These are phyloP conservation scores for Sarcophaga carnaria DNA, from an alignment of 2,888 invertebrate genomes.

Conservation along the genomic window DNA sequence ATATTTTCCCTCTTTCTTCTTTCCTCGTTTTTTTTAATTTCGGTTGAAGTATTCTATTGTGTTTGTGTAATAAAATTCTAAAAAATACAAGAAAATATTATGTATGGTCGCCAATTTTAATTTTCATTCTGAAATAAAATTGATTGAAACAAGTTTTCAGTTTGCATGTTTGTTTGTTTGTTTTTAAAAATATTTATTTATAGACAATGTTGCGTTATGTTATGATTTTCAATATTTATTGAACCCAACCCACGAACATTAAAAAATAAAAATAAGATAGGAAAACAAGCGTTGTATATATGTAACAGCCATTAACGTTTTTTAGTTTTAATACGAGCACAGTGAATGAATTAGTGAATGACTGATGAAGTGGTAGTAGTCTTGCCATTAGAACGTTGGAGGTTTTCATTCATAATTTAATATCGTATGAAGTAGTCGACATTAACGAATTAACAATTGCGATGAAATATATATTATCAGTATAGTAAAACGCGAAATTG, in stretches of 20 bases:
- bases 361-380: neutral
- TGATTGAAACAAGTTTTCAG: constrained; percentile 23
- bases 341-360: no score
- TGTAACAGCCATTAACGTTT: constrained; percentile 22
- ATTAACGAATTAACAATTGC: no score
- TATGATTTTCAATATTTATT: constrained; percentile 46
- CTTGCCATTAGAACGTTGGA: constrained; percentile 53
- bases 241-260: constrained; percentile 59
- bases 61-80: neutral
- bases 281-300: no score
- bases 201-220: constrained; percentile 15
- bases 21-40: no score
- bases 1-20: no score
- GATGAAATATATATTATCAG: no score
- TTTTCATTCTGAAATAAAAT: constrained; percentile 29
- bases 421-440: no score
- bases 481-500: no score
- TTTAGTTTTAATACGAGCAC: neutral
- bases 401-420: constrained; percentile 34
- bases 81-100: neutral
- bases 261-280: constrained; percentile 6
- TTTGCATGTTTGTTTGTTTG: neutral
- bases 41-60: no score
- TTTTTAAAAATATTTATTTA: constrained; percentile 11
- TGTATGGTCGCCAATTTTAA: constrained; percentile 3